Conservation (phyloP, 2,113 vertebrate genomes). For the Paedocypris sp. region DNA sequence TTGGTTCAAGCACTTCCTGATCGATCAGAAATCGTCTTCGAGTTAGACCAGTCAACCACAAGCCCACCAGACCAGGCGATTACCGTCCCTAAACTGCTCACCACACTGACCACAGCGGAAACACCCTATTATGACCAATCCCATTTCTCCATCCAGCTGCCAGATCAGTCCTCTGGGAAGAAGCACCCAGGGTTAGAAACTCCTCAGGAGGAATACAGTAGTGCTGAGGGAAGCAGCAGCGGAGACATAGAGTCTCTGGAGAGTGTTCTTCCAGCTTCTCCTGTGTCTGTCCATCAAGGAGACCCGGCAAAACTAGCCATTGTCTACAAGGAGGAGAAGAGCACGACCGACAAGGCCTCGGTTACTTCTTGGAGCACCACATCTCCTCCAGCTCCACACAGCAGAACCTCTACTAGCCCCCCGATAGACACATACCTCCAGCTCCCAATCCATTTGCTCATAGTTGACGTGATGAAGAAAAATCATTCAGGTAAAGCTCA, state of each 20-base stretch:
- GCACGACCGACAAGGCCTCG: conserved; percentile 46
- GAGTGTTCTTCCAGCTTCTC: background rate
- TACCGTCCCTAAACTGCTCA: background rate
- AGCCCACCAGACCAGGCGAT: too few species aligned
- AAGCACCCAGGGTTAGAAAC: background rate
- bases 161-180: conserved; percentile 24
- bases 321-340: conserved; percentile 49
- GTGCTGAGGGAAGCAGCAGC: conserved; percentile 20
- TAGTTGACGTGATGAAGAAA: conserved; percentile 60
- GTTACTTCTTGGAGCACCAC: conserved; percentile 53
- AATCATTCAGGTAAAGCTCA: conserved; percentile 75
- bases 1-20: background rate
- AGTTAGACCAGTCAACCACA: too few species aligned
- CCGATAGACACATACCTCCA: background rate
- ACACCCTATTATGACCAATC: background rate
- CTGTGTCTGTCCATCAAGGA: background rate
- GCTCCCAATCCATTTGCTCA: conserved; percentile 51
- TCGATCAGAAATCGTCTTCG: too few species aligned
- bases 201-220: background rate
- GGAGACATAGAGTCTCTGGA: background rate
- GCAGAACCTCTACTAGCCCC: background rate
- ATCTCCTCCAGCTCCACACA: background rate
- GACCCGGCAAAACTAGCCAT: conserved; percentile 33
- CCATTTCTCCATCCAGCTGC: conserved; percentile 5
- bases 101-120: background rate